Percentiles rank a stretch among this genome's conserved stretches.
Evolutionary conservation across 2,797 vertebrate genomes (phyloP).

Genomic region (Sebastes itinus): DNA sequence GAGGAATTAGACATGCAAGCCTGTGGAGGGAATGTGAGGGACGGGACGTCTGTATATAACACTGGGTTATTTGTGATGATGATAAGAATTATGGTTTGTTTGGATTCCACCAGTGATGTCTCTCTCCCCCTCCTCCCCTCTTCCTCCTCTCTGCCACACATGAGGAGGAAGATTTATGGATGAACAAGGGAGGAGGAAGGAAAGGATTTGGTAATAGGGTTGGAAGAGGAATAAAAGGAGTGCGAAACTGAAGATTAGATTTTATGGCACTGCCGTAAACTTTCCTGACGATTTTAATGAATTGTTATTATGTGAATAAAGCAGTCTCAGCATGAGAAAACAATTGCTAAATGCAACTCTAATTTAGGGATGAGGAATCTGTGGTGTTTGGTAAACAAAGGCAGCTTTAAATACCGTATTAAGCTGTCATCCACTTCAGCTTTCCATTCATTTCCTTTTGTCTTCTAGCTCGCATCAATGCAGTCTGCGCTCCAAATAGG

Average conservation of each 20-base stretch:
- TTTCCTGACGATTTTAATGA: constrained; percentile 46
- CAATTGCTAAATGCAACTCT: constrained; percentile 45
- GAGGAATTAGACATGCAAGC: constrained; percentile 19
- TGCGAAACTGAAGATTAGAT: constrained; percentile 39
- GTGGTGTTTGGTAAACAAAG: constrained; percentile 45
- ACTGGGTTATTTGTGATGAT: constrained; percentile 37
- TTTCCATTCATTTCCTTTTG: constrained; percentile 58
- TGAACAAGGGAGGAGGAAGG: constrained; percentile 14
- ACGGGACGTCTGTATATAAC: constrained; percentile 22
- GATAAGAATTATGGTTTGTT: constrained; percentile 70
- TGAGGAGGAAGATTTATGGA: constrained; percentile 60
- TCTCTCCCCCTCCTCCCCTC: neutral
- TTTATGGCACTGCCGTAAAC: constrained; percentile 52
- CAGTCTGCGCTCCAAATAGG: constrained; percentile 46
- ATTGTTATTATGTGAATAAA: constrained; percentile 49
- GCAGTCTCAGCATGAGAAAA: constrained; percentile 22
- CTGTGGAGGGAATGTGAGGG: constrained; percentile 16
- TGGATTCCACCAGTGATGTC: constrained; percentile 56
- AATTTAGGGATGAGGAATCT: constrained; percentile 51
- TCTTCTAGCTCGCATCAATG: constrained; percentile 34
- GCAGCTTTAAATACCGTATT: constrained; percentile 50
- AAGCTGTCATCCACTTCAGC: constrained; percentile 54
- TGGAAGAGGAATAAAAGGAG: constrained; percentile 43
- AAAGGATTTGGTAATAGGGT: constrained; percentile 36
- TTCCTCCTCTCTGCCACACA: neutral